Conservation (phyloP, 2,113 vertebrate species). For the Typhlomys cinereus region DNA sequence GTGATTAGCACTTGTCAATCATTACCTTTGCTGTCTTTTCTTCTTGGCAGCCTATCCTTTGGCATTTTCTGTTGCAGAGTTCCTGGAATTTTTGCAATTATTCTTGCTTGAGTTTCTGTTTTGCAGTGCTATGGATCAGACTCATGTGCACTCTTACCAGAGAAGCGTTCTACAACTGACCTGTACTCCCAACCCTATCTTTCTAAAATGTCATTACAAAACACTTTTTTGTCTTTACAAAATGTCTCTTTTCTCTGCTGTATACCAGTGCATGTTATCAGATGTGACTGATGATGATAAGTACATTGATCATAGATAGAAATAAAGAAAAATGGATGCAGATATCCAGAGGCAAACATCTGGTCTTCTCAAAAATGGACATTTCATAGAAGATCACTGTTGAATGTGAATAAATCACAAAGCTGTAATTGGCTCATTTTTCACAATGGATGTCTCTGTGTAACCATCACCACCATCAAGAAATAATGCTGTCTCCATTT, state of each 20-base stretch:
- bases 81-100: too few relatives aligned
- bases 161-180: background rate
- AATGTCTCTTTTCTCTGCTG: background rate
- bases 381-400: background rate
- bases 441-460: background rate
- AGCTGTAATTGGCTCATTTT: background rate
- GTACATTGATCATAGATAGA: too few relatives aligned
- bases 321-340: background rate
- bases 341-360: background rate
- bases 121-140: background rate
- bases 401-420: background rate
- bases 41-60: background rate
- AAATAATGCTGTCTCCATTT: background rate
- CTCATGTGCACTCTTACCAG: too few relatives aligned
- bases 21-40: background rate
- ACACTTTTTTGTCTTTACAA: background rate
- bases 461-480: background rate
- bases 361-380: background rate
- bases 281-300: background rate
- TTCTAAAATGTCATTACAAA: background rate
- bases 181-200: background rate
- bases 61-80: background rate
- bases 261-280: background rate
- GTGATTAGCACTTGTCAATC: background rate
- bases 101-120: background rate